phyloP scores from a whole-genome alignment of 2,113 vertebrate genomes.

The Himantopus leucocephalus region DNA sequence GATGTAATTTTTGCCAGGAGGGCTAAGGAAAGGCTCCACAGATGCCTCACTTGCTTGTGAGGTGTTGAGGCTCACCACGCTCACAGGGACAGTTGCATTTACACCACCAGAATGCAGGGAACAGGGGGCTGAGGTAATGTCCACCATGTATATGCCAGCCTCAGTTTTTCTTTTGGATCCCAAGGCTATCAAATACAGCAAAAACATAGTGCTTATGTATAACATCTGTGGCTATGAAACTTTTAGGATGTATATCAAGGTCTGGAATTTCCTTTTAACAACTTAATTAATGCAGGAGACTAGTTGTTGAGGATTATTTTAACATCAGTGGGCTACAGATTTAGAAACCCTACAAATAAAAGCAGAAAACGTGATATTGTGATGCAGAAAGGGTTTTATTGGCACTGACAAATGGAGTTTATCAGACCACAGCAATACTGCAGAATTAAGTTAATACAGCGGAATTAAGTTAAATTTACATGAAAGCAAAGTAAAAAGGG shows the following conservation, averaged over 20 bases:
- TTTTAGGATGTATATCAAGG: too few species aligned
- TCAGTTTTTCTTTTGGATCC: background rate
- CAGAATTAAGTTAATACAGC: background rate
- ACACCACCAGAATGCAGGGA: background rate
- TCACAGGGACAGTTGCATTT: background rate
- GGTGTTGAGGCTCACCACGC: background rate
- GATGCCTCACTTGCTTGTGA: background rate
- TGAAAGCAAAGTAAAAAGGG: background rate
- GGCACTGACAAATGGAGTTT: background rate
- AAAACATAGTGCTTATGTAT: background rate
- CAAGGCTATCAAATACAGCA: background rate
- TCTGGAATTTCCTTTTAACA: background rate
- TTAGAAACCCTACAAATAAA: background rate
- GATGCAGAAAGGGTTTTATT: slow-evolving; percentile 1
- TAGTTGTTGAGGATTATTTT: background rate
- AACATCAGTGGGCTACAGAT: background rate
- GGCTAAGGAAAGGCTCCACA: background rate
- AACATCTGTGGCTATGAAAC: background rate
- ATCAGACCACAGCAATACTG: background rate
- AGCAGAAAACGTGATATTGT: background rate
- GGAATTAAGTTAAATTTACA: background rate
- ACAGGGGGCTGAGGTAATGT: background rate
- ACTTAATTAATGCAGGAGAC: background rate
- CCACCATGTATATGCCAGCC: background rate
- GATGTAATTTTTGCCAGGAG: background rate